Conservation (phyloP, 64 coral and sea anemone genomes). For the Dendronephthya gigantea region DNA sequence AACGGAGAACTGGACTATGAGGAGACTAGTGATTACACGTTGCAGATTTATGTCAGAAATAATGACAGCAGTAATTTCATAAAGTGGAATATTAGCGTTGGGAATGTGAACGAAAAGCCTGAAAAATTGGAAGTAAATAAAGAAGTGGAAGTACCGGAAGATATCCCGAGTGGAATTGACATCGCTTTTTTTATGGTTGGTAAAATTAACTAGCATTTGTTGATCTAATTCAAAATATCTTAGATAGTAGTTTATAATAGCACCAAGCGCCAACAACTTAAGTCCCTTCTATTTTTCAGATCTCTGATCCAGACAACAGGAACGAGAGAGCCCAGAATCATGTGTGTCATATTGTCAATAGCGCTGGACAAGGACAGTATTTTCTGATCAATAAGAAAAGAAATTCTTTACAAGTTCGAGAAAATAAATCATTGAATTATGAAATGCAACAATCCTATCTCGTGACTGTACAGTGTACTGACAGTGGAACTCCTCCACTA, state of each 20-base stretch:
- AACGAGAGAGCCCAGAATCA: neutral
- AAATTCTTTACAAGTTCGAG: neutral
- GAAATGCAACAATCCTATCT: neutral
- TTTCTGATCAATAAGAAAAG: neutral
- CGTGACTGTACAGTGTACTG: neutral
- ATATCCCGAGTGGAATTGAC: neutral
- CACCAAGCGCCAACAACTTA: too few species aligned
- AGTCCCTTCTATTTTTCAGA: neutral
- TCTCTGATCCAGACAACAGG: constrained; percentile 5
- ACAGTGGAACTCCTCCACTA: neutral
- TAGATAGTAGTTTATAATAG: too few species aligned
- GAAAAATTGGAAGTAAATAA: neutral
- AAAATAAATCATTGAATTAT: neutral
- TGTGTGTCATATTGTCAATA: neutral
- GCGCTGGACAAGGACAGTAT: neutral
- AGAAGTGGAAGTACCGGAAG: neutral
- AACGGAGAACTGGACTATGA: neutral
- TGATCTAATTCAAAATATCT: too few species aligned
- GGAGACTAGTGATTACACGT: neutral
- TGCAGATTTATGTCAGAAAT: neutral
- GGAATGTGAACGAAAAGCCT: neutral
- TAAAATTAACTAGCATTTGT: neutral
- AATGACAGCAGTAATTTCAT: neutral
- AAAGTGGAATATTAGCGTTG: neutral
- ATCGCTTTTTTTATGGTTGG: neutral